A percentile compares a stretch with the other conserved stretches of the same genome.
These are phyloP conservation scores for Nebria brevicollis DNA, from an alignment of 2,888 invertebrate species.

Conservation along the genomic window DNA sequence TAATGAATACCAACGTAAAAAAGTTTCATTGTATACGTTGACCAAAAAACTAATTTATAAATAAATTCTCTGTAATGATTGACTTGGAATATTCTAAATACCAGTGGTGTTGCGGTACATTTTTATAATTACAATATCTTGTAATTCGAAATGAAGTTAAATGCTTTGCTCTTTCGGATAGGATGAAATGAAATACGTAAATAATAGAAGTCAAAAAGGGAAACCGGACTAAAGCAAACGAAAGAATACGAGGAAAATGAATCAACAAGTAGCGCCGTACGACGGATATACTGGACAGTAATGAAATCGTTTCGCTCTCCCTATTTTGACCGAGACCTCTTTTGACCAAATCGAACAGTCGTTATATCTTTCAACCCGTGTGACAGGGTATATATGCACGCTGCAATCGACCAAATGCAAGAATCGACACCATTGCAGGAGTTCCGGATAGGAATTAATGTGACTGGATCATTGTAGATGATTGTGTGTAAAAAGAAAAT, in stretches of 20 bases:
- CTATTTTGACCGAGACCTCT: constrained; percentile 23
- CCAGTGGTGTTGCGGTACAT: not conserved
- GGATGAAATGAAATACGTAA: constrained; percentile 11
- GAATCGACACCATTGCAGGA: not conserved
- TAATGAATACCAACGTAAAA: too few relatives aligned
- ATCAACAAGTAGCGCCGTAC: constrained; percentile 37
- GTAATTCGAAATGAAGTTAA: not conserved
- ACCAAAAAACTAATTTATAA: too few relatives aligned
- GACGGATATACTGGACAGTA: constrained; percentile 34
- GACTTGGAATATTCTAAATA: not conserved
- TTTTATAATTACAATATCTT: not conserved
- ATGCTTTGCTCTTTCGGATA: not conserved
- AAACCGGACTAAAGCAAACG: constrained; percentile 10
- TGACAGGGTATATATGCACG: too few relatives aligned
- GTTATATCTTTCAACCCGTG: too few relatives aligned
- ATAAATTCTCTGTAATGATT: too few relatives aligned
- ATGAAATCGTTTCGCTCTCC: constrained; percentile 41
- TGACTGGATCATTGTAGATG: constrained; percentile 28
- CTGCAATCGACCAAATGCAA: not conserved
- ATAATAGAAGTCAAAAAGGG: constrained; percentile 29
- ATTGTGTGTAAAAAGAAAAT: constrained; percentile 35
- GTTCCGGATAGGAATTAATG: constrained; percentile 9
- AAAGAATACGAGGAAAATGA: constrained; percentile 24
- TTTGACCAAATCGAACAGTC: constrained; percentile 18
- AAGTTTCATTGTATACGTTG: too few relatives aligned